These are phyloP conservation scores for Clivina fossor DNA, from an alignment of 2,888 invertebrate genomes.

Conservation along the genomic window DNA sequence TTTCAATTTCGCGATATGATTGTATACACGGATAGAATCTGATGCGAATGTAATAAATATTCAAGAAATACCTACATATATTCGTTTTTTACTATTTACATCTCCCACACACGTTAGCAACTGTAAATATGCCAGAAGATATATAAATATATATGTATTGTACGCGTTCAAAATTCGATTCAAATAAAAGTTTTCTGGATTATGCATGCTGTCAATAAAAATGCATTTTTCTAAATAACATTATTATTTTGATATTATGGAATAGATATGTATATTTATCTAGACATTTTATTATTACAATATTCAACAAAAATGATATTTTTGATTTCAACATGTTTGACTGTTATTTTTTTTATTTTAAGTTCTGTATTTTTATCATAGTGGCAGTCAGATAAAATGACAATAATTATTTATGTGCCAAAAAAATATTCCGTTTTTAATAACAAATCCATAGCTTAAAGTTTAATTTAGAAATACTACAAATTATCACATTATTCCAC, in stretches of 20 bases:
- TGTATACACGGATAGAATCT: slow-evolving; percentile 30
- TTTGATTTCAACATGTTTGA: too few species aligned
- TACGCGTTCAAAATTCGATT: slow-evolving; percentile 22
- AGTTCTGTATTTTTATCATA: too few species aligned
- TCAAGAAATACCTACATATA: too few species aligned
- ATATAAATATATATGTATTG: neutral
- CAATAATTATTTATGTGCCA: too few species aligned
- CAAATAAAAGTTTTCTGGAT: slow-evolving; percentile 20
- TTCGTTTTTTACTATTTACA: too few species aligned
- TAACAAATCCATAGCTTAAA: too few species aligned
- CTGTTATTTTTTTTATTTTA: too few species aligned
- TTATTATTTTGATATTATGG: neutral
- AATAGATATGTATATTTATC: neutral
- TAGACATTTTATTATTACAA: neutral
- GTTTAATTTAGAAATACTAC: too few species aligned
- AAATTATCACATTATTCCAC: too few species aligned
- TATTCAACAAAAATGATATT: too few species aligned
- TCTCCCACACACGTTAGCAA: slow-evolving; percentile 6
- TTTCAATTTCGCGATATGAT: slow-evolving; percentile 34
- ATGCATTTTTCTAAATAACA: slow-evolving; percentile 19
- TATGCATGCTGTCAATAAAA: slow-evolving; percentile 26
- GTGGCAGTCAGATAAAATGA: too few species aligned
- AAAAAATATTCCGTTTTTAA: too few species aligned
- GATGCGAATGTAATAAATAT: slow-evolving; percentile 33
- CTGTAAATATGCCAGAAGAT: slow-evolving; percentile 25